These are phyloP conservation scores for Cyphomyrus discorhynchus DNA, from an alignment of 2,113 vertebrate species.

Conservation along the genomic window DNA sequence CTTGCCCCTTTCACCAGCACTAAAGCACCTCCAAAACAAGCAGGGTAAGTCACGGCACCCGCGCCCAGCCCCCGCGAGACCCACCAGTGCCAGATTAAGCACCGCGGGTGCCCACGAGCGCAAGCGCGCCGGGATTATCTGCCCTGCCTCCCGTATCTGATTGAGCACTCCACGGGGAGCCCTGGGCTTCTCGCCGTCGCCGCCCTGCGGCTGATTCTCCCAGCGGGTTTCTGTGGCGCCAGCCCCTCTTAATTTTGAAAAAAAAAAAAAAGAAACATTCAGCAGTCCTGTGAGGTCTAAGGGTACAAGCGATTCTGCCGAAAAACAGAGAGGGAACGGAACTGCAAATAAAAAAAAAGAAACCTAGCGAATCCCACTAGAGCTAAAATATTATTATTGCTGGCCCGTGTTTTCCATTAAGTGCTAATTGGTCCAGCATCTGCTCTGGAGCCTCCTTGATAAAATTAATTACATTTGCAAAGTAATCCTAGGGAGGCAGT, in stretches of 20 bases:
- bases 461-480: conserved; percentile 70
- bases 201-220: not conserved
- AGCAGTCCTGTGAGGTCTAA: conserved; percentile 47
- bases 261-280: conserved; percentile 12
- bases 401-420: conserved; percentile 63
- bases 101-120: not conserved
- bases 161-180: not conserved
- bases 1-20: conserved; percentile 68
- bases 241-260: not conserved
- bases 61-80: conserved; percentile 17
- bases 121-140: not conserved
- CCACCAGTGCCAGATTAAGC: not conserved
- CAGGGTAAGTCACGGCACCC: conserved; percentile 65
- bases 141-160: not conserved
- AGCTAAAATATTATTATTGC: conserved; percentile 64
- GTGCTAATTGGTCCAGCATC: conserved; percentile 67
- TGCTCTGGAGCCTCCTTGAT: conserved; percentile 65
- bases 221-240: conserved; percentile 26
- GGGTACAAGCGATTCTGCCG: conserved; percentile 36
- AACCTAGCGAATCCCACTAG: conserved; percentile 52
- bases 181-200: not conserved
- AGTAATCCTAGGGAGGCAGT: conserved; percentile 60
- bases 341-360: conserved; percentile 33
- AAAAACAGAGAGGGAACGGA: conserved; percentile 49
- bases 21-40: conserved; percentile 74